Conservation (phyloP, 1,140 invertebrate species). For the Melanaphis sacchari region DNA sequence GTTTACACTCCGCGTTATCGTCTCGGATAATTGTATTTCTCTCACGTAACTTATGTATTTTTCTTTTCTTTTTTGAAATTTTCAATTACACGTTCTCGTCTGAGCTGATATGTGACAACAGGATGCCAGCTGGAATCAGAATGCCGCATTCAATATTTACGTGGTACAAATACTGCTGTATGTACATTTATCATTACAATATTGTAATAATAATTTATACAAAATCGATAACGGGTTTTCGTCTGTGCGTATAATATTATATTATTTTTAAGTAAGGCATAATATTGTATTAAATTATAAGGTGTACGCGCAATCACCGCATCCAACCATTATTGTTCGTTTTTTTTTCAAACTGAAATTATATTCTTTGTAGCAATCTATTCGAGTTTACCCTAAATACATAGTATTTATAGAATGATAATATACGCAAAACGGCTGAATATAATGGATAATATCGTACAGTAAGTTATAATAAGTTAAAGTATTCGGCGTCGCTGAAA, state of each 20-base stretch:
- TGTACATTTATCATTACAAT: not conserved
- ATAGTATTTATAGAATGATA: not conserved
- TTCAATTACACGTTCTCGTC: not conserved
- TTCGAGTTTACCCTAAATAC: constrained; percentile 26
- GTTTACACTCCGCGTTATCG: not conserved
- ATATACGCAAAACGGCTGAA: not conserved
- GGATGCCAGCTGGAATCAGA: not conserved
- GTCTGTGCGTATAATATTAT: not conserved
- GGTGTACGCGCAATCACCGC: too few species aligned
- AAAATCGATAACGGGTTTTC: not conserved
- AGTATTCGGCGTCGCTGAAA: too few species aligned
- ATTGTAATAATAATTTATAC: not conserved
- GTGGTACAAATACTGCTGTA: not conserved
- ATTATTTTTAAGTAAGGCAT: not conserved
- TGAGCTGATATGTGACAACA: not conserved
- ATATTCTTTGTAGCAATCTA: not conserved
- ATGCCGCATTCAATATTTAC: not conserved
- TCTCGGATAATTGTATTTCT: not conserved
- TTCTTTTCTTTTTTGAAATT: not conserved
- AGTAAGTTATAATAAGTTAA: too few species aligned
- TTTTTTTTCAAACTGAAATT: not conserved
- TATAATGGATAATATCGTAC: too few species aligned
- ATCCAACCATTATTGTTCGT: not conserved
- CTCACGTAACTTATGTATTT: not conserved
- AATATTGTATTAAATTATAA: too few species aligned